Base-by-base conservation (phyloP, 2,888 invertebrate genomes). In the Ennomos quercinarius region DNA sequence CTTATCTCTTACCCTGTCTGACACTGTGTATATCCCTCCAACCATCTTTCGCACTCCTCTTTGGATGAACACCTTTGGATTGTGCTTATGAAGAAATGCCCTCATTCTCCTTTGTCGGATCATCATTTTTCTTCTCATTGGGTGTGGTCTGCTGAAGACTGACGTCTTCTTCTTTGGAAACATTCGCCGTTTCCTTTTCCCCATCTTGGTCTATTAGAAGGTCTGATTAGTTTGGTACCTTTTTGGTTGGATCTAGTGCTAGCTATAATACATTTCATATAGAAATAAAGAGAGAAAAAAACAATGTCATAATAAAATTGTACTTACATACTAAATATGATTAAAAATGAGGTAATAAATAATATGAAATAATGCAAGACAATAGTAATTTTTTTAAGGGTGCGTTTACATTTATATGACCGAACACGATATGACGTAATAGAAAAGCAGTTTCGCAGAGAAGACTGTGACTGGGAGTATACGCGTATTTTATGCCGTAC, bases 61-160 rank as follows among this genome's bases (percentile, higher is more conserved):
- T 6, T 72, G 63, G 10, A 87, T 69, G 11, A 68, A 76, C 17
- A 74, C 60, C 42, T 73, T 76, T 0, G 86, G 87, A 38, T 77
- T 83, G 53, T 86, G 84, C 6, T 72, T 84, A 61, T 84, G 81
- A 51, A 87, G 76, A 61, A 85, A 87, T 0, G 83, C 83, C 37
- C 80, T 87, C 73, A 87, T 76, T 56, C 77, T 78, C 41, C 79
- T 72, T 0, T 86, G 87, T 17, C 73, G 72, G 0, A 85, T 45
- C 64, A 79, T 72, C 74, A 87, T 84, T 59, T 87, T 87, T 5
- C 86, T 67, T 40, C 84, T 78, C 6, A 87, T 85, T 0, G 86
- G 86, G 56, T 87, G 84, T 0, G 87, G 87, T 66, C 86, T 73
- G 2, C 86, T 83, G 70, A 87, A 87, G 0, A 87, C 81, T 0